phyloP scores from a whole-genome alignment of 2,888 invertebrate genomes.

The Drosophila paranaensis region DNA sequence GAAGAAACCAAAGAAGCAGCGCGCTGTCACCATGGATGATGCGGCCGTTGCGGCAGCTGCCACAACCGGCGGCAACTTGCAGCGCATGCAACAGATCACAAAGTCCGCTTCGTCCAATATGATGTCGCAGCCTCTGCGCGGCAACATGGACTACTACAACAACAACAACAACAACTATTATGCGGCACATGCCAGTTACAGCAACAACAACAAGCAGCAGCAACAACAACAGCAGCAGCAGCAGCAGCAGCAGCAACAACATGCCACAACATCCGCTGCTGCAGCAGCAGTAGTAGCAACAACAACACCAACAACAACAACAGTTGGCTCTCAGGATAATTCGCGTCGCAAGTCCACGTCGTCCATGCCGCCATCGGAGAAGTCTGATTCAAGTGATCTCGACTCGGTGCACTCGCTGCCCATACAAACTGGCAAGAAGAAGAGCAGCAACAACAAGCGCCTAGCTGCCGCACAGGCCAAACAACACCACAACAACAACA shows the following conservation, averaged over 20 bases:
- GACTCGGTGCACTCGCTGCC: constrained; percentile 95
- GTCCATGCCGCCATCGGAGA: constrained; percentile 92
- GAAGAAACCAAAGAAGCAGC: constrained; percentile 90
- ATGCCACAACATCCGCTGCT: constrained; percentile 29
- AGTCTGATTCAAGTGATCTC: constrained; percentile 92
- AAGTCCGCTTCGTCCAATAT: constrained; percentile 73
- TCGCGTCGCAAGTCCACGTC: constrained; percentile 89
- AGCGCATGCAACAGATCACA: constrained; percentile 80
- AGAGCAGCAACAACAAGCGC: constrained; percentile 64
- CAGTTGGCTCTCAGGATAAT: constrained; percentile 67
- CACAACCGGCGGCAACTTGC: constrained; percentile 66
- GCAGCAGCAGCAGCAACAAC: constrained; percentile 27
- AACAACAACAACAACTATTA: constrained; percentile 23
- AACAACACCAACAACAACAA: constrained; percentile 16
- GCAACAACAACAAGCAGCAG: constrained; percentile 14
- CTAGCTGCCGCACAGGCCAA: constrained; percentile 48
- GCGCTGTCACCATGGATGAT: constrained; percentile 77
- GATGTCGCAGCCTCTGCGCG: constrained; percentile 57
- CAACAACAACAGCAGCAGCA: constrained; percentile 15
- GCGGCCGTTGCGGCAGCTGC: constrained; percentile 63
- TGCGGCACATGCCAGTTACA: constrained; percentile 3
- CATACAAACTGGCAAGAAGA: constrained; percentile 85
- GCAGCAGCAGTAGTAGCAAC: constrained; percentile 5
- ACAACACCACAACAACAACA: constrained; percentile 60
- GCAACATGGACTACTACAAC: constrained; percentile 38